Evolutionary conservation across 2,113 vertebrate genomes (phyloP).

Genomic region (Halichoeres trimaculatus): DNA sequence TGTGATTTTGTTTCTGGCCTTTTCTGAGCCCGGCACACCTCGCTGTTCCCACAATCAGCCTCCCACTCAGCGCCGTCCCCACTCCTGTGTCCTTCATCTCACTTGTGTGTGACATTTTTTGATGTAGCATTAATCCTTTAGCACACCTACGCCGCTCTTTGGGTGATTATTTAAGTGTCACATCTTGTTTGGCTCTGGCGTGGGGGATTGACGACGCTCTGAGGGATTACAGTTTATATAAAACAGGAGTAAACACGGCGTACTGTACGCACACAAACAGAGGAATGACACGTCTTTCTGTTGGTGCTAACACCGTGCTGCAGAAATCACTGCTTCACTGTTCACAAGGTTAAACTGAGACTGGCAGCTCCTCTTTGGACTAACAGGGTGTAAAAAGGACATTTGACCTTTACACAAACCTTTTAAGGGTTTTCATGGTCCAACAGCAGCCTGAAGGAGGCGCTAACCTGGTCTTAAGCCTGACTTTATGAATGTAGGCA

Average conservation of each 20-base stretch:
- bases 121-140: conserved; percentile 54
- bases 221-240: conserved; percentile 24
- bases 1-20: conserved; percentile 2
- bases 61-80: conserved; percentile 33
- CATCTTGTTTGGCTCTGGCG: conserved; percentile 43
- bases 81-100: neutral
- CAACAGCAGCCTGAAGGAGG: no score
- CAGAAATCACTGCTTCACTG: neutral
- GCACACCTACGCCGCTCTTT: conserved; percentile 45
- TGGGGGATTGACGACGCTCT: conserved; percentile 12
- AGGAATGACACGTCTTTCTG: neutral
- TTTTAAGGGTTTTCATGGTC: no score
- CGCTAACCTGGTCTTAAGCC: no score
- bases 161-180: conserved; percentile 55
- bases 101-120: conserved; percentile 7
- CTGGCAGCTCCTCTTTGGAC: no score
- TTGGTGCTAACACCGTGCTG: neutral
- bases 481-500: no score
- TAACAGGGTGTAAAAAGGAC: no score
- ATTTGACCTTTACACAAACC: no score
- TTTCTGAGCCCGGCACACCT: neutral
- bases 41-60: conserved; percentile 22
- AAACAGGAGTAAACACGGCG: neutral
- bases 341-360: neutral
- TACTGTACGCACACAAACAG: neutral